Percentiles rank a stretch among this genome's conserved stretches.
phyloP scores from a whole-genome alignment of 2,888 invertebrate genomes.

The Ophioninae sp. region DNA sequence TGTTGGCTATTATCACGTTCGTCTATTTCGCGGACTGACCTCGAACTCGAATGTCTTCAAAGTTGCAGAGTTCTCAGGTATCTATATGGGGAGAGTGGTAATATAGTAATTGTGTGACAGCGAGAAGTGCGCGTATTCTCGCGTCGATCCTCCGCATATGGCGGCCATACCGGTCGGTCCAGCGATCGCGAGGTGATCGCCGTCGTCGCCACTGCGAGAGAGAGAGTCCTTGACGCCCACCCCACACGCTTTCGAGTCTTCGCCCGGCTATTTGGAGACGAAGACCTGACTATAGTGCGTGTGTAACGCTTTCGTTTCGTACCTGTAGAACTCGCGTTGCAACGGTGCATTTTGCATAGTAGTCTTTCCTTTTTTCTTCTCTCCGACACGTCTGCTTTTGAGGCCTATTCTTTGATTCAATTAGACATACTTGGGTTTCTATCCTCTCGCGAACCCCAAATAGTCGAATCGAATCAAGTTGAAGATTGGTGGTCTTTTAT shows the following conservation, averaged over 20 bases:
- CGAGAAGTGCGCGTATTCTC: constrained; percentile 48
- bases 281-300: constrained; percentile 24
- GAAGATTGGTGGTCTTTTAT: not conserved
- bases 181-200: constrained; percentile 59
- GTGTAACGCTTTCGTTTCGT: not conserved
- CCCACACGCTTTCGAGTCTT: constrained; percentile 63
- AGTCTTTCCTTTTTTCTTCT: not conserved
- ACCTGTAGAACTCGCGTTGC: constrained; percentile 4
- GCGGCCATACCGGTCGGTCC: constrained; percentile 75
- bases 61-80: not conserved
- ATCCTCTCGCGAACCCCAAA: too few relatives aligned
- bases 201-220: constrained; percentile 60
- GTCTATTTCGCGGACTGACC: not conserved
- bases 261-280: constrained; percentile 43
- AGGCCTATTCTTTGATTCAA: too few relatives aligned
- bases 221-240: constrained; percentile 78
- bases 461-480: too few relatives aligned
- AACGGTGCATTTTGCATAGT: constrained; percentile 33
- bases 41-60: not conserved
- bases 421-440: too few relatives aligned
- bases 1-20: not conserved
- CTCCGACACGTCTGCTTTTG: not conserved
- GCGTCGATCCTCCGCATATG: constrained; percentile 73
- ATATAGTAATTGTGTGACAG: constrained; percentile 10
- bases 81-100: not conserved